These are phyloP conservation scores for Odontocolon sp. DNA, from an alignment of 2,888 invertebrate species.

Conservation along the genomic window DNA sequence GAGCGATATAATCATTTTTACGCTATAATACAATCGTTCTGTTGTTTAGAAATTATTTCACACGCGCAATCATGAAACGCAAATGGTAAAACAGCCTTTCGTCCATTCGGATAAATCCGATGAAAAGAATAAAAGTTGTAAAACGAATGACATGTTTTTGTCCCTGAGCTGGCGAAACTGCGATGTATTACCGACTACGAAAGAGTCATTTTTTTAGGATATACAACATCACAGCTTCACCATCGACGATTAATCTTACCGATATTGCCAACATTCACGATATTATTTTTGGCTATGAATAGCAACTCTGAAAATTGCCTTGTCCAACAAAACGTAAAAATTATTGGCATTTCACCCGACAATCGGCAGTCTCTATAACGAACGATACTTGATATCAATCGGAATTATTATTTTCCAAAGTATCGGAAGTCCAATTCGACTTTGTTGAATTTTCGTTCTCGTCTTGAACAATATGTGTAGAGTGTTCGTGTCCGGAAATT, in stretches of 20 bases:
- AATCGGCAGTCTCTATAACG: no score
- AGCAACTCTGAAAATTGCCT: slow-evolving; percentile 5
- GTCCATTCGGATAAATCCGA: neutral
- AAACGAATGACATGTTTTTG: neutral
- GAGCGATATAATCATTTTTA: slow-evolving; percentile 25
- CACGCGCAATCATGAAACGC: slow-evolving; percentile 15
- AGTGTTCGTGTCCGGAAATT: no score
- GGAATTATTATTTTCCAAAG: no score
- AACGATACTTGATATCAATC: no score
- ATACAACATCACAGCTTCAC: no score
- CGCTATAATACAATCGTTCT: slow-evolving; percentile 24
- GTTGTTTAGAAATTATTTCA: slow-evolving; percentile 21
- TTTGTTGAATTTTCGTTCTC: no score
- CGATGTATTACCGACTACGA: no score
- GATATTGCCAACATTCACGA: no score
- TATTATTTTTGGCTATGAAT: slow-evolving; percentile 33
- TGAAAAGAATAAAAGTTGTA: neutral
- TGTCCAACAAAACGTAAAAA: neutral
- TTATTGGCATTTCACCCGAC: neutral
- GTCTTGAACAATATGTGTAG: no score
- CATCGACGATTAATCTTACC: no score
- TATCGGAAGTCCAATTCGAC: no score
- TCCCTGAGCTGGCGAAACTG: slow-evolving; percentile 34
- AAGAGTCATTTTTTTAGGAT: no score
- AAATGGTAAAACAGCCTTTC: slow-evolving; percentile 12